phyloP scores from a whole-genome alignment of 2,797 vertebrate genomes.

The Lates japonicus region DNA sequence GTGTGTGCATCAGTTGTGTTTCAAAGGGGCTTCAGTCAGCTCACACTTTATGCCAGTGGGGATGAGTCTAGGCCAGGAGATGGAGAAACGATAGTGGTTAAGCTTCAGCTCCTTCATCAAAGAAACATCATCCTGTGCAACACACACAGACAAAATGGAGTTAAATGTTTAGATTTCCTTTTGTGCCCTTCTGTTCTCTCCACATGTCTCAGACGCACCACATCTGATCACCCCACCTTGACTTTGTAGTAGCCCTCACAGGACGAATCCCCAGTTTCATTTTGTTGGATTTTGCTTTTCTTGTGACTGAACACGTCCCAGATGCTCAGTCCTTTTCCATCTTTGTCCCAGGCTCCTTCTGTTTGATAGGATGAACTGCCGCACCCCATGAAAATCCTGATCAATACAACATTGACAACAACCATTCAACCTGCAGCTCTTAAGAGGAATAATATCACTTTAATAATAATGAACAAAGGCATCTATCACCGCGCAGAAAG shows the following conservation, averaged over 20 bases:
- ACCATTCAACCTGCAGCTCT: neutral
- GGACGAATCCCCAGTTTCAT: slow-evolving; percentile 91
- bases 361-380: slow-evolving; percentile 97
- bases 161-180: neutral
- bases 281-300: slow-evolving; percentile 87
- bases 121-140: slow-evolving; percentile 89
- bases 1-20: neutral
- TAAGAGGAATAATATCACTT: neutral
- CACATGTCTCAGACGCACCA: neutral
- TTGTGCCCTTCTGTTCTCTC: neutral
- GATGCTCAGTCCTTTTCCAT: slow-evolving; percentile 95
- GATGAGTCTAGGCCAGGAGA: slow-evolving; percentile 95
- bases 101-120: slow-evolving; percentile 92
- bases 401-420: slow-evolving; percentile 19
- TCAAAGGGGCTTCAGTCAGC: slow-evolving; percentile 43
- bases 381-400: slow-evolving; percentile 95
- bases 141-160: slow-evolving; percentile 10
- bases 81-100: slow-evolving; percentile 93
- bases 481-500: neutral
- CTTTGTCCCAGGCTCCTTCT: slow-evolving; percentile 96
- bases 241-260: slow-evolving; percentile 93
- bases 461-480: too few species aligned
- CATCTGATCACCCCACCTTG: slow-evolving; percentile 84
- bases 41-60: slow-evolving; percentile 93
- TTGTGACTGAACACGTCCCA: slow-evolving; percentile 94